Evolutionary conservation across 2,113 vertebrate genomes (phyloP).

Genomic region (Ardeotis arabs): DNA sequence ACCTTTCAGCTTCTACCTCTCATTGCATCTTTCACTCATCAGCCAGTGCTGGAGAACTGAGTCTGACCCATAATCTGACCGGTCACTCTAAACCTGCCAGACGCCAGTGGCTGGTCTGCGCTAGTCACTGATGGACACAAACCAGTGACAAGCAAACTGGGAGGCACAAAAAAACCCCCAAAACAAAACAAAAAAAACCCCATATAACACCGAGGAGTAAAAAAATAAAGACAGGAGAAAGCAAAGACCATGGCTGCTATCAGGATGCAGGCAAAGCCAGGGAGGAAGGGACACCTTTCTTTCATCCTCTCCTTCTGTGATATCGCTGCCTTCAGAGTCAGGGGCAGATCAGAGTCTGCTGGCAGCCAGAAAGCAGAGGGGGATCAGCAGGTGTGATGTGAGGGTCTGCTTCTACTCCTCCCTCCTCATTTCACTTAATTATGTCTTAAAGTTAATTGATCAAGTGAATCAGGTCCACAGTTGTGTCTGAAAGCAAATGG

Average conservation of each 20-base stretch:
- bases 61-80: not conserved
- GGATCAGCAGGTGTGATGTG: not conserved
- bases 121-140: not conserved
- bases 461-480: not conserved
- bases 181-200: not conserved
- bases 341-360: not conserved
- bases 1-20: not conserved
- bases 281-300: not conserved
- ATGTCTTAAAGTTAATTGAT: not conserved
- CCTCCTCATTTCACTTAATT: accelerated
- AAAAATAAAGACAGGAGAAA: not conserved
- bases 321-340: not conserved
- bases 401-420: not conserved
- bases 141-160: not conserved
- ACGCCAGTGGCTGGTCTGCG: not conserved
- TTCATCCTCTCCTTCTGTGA: not conserved
- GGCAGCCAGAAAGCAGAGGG: not conserved
- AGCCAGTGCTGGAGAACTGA: not conserved
- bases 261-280: not conserved
- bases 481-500: not conserved
- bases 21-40: not conserved
- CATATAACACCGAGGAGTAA: accelerated
- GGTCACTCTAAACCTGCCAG: not conserved
- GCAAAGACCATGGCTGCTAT: not conserved
- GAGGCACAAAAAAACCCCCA: not conserved